Percentiles rank a stretch among this genome's conserved stretches.
Evolutionary conservation across 2,888 invertebrate genomes (phyloP).

Genomic region (Amiota mariae): DNA sequence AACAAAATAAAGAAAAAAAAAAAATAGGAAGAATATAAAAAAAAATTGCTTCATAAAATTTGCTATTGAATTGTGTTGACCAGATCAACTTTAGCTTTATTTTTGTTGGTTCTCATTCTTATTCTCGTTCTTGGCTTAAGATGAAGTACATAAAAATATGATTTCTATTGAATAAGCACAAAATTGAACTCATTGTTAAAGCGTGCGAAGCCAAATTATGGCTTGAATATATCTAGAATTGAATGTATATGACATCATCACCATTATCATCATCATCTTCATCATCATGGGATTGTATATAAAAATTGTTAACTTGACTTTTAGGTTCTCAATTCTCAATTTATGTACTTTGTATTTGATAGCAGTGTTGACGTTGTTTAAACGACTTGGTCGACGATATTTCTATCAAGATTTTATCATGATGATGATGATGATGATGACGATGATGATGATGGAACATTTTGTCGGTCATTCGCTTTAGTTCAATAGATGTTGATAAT

Average conservation of each 20-base stretch:
- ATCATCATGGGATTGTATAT: too few relatives aligned
- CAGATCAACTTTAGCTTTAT: neutral
- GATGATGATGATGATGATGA: neutral
- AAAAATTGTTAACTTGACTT: too few relatives aligned
- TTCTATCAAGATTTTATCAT: too few relatives aligned
- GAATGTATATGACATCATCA: constrained; percentile 27
- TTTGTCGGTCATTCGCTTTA: constrained; percentile 46
- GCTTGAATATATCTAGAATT: constrained; percentile 18
- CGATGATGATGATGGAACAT: constrained; percentile 31
- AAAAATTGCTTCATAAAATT: constrained; percentile 19
- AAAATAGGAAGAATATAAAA: neutral
- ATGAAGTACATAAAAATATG: constrained; percentile 16
- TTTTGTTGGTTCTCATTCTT: neutral
- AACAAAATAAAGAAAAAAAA: neutral
- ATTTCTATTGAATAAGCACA: constrained; percentile 28
- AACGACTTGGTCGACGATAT: too few relatives aligned
- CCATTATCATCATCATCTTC: neutral
- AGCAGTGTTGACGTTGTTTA: too few relatives aligned
- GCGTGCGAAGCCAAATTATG: constrained; percentile 25
- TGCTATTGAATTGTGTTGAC: neutral
- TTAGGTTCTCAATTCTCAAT: too few relatives aligned
- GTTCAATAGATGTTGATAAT: constrained; percentile 39
- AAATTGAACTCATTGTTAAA: constrained; percentile 27
- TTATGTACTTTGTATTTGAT: too few relatives aligned
- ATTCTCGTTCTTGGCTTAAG: neutral